These are phyloP conservation scores for Peromyscus eremicus DNA, from an alignment of 2,797 vertebrate genomes.

Conservation along the genomic window DNA sequence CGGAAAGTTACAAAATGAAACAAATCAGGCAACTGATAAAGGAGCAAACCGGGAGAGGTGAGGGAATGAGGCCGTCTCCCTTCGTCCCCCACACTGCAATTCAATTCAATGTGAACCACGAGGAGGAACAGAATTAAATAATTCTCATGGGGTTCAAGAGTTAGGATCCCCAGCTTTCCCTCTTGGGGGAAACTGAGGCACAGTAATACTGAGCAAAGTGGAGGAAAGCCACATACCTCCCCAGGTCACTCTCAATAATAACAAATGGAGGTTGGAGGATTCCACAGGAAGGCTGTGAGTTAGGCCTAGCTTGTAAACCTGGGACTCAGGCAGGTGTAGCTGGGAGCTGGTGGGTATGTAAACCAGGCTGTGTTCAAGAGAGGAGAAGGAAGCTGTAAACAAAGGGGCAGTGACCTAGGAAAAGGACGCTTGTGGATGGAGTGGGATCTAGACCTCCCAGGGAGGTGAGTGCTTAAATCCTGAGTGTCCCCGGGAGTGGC, in stretches of 20 bases:
- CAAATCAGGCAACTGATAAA: not conserved
- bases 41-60: not conserved
- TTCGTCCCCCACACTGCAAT: not conserved
- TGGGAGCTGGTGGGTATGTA: constrained; percentile 44
- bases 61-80: not conserved
- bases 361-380: constrained; percentile 50
- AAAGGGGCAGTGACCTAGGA: constrained; percentile 45
- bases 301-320: constrained; percentile 62
- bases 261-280: not conserved
- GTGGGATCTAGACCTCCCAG: not conserved
- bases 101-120: constrained; percentile 50
- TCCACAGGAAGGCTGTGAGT: not conserved
- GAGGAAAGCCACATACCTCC: constrained; percentile 16
- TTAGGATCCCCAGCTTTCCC: constrained; percentile 51
- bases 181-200: constrained; percentile 61
- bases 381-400: constrained; percentile 67
- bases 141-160: constrained; percentile 1
- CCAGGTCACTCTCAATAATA: not conserved
- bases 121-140: constrained; percentile 73
- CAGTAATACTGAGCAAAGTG: constrained; percentile 74
- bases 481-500: not conserved
- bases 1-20: constrained; percentile 70
- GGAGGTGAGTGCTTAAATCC: not conserved
- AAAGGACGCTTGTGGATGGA: not conserved
- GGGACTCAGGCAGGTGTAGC: constrained; percentile 50